Percentiles rank a stretch among this genome's conserved stretches.
These are phyloP conservation scores for Spisula solida DNA, from an alignment of 2,888 invertebrate species.

Conservation along the genomic window DNA sequence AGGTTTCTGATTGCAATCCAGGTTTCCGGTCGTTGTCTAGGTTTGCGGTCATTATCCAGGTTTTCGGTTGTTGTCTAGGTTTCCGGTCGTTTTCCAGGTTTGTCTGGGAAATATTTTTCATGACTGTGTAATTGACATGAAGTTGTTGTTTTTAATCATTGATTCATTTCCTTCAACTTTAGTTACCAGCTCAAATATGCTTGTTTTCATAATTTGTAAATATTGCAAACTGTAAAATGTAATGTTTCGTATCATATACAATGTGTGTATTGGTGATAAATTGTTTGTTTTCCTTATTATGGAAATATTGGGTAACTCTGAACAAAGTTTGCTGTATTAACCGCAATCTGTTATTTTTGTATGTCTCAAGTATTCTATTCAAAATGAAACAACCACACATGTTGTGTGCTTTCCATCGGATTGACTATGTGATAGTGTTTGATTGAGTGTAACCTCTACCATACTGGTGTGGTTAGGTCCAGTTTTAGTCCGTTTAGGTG, in stretches of 20 bases:
- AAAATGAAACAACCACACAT: neutral
- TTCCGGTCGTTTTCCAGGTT: neutral
- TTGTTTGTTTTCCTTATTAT: neutral
- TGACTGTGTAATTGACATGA: neutral
- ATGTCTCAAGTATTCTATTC: too few species aligned
- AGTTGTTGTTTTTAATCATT: too few species aligned
- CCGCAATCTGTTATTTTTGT: too few species aligned
- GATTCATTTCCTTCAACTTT: neutral
- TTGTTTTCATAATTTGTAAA: slow-evolving; percentile 11
- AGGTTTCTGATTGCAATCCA: too few species aligned
- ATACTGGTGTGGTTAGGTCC: neutral
- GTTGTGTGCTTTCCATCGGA: neutral
- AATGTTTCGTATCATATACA: neutral
- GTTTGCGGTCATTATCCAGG: too few species aligned
- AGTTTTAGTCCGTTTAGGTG: too few species aligned
- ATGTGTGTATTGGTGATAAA: neutral
- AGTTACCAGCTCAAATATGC: neutral
- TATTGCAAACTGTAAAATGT: neutral
- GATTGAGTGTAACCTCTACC: neutral
- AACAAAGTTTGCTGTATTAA: neutral
- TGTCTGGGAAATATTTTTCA: neutral
- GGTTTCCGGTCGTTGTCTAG: too few species aligned
- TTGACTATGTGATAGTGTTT: neutral
- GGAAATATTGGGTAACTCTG: neutral
- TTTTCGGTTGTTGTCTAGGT: neutral